A percentile compares a stretch with the other conserved stretches of the same genome.
These are phyloP conservation scores for Crotalus tigris DNA, from an alignment of 2,113 vertebrate genomes.

Conservation along the genomic window DNA sequence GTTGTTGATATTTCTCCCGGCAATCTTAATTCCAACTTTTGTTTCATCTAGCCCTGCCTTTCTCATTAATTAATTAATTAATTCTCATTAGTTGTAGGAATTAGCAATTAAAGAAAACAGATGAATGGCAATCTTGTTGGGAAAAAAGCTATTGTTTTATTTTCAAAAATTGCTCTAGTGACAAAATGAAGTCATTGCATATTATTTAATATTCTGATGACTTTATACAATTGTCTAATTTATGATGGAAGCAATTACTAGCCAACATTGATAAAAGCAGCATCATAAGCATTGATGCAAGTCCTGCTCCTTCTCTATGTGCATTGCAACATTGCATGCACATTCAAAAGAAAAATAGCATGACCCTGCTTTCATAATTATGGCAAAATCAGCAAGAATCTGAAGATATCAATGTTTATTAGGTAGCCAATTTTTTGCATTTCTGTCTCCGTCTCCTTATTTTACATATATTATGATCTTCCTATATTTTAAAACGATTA, in stretches of 20 bases:
- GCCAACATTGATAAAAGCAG: neutral
- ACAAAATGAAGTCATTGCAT: neutral
- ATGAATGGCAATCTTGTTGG: neutral
- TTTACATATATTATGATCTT: constrained; percentile 8
- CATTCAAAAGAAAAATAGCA: neutral
- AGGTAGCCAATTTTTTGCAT: constrained; percentile 14
- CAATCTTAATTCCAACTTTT: too few species aligned
- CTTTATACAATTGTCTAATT: constrained; percentile 12
- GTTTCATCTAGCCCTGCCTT: too few species aligned
- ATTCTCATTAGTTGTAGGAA: neutral
- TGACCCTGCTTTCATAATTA: neutral
- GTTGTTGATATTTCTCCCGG: too few species aligned
- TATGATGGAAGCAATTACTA: constrained; percentile 23
- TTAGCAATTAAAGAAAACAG: neutral
- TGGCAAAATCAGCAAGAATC: neutral
- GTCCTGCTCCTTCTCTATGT: too few species aligned
- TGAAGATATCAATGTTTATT: neutral
- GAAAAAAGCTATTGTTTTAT: neutral
- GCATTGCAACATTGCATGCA: neutral
- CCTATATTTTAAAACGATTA: constrained; percentile 44
- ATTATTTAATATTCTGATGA: neutral
- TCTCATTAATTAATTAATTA: too few species aligned
- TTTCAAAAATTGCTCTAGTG: neutral
- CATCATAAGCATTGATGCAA: neutral
- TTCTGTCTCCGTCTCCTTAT: constrained; percentile 23